These are phyloP conservation scores for Drosophila falleni DNA, from an alignment of 2,888 invertebrate species.

Conservation along the genomic window DNA sequence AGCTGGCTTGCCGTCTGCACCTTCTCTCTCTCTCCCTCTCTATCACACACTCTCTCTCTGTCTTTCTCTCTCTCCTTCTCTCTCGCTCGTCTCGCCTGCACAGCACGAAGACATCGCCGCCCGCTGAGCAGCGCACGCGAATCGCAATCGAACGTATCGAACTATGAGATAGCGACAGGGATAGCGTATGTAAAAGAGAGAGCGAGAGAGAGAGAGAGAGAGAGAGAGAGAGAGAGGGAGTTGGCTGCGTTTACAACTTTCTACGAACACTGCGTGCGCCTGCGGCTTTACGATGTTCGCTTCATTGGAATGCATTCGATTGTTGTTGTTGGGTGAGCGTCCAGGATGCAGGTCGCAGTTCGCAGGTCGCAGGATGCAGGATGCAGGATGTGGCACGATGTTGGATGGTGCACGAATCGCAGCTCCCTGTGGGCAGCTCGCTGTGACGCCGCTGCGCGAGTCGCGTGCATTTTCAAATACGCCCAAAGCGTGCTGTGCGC, in stretches of 20 bases:
- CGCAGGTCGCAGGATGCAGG: constrained; percentile 38
- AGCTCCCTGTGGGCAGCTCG: constrained; percentile 56
- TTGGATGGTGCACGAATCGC: constrained; percentile 18
- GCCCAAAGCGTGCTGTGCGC: constrained; percentile 65
- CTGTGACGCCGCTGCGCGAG: constrained; percentile 51
- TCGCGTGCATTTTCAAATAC: constrained; percentile 64
- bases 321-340: constrained; percentile 15
- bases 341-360: constrained; percentile 27
- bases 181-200: background rate
- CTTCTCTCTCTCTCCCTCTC: constrained; percentile 2
- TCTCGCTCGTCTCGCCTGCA: constrained; percentile 11
- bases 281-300: constrained; percentile 61
- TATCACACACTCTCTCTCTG: constrained; percentile 4
- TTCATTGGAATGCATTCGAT: constrained; percentile 64
- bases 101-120: constrained; percentile 45
- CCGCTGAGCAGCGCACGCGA: constrained; percentile 76
- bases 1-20: constrained; percentile 47
- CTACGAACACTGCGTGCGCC: constrained; percentile 57
- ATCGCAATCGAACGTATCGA: constrained; percentile 33
- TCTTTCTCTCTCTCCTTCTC: background rate
- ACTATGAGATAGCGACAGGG: background rate
- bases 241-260: constrained; percentile 38
- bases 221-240: background rate
- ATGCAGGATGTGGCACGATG: constrained; percentile 30
- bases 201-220: background rate